These are phyloP conservation scores for Stenurella melanura DNA, from an alignment of 2,888 invertebrate genomes.

Conservation along the genomic window DNA sequence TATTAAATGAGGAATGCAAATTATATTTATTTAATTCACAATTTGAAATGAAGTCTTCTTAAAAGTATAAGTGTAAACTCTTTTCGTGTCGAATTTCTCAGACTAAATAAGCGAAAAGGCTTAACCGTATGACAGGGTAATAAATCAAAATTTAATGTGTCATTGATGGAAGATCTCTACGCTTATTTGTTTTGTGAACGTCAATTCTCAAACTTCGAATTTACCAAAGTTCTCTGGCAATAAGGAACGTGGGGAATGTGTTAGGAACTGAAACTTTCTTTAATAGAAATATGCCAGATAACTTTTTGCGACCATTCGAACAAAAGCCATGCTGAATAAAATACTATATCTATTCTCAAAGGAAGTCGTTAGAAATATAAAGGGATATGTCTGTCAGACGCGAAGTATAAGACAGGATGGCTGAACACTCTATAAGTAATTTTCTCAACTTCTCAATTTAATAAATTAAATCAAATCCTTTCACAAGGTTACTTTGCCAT, in stretches of 20 bases:
- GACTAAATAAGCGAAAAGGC: neutral
- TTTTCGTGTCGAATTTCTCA: neutral
- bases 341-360: conserved; percentile 1
- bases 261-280: conserved; percentile 13
- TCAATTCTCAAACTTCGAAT: conserved; percentile 13
- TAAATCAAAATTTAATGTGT: conserved; percentile 23
- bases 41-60: too few relatives aligned
- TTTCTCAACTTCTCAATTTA: neutral
- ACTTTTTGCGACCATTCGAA: conserved; percentile 16
- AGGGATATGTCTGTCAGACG: neutral
- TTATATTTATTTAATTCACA: too few relatives aligned
- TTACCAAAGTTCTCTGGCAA: neutral
- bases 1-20: too few relatives aligned
- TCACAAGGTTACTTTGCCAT: neutral
- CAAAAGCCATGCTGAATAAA: conserved; percentile 7
- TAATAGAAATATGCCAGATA: conserved; percentile 18
- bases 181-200: conserved; percentile 15
- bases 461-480: neutral
- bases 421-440: neutral
- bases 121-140: neutral
- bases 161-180: neutral
- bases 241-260: conserved; percentile 5
- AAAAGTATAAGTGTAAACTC: too few relatives aligned
- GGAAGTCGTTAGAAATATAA: conserved; percentile 16
- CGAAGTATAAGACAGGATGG: neutral